These are phyloP conservation scores for Daboia siamensis DNA, from an alignment of 2,113 vertebrate species.

Conservation along the genomic window DNA sequence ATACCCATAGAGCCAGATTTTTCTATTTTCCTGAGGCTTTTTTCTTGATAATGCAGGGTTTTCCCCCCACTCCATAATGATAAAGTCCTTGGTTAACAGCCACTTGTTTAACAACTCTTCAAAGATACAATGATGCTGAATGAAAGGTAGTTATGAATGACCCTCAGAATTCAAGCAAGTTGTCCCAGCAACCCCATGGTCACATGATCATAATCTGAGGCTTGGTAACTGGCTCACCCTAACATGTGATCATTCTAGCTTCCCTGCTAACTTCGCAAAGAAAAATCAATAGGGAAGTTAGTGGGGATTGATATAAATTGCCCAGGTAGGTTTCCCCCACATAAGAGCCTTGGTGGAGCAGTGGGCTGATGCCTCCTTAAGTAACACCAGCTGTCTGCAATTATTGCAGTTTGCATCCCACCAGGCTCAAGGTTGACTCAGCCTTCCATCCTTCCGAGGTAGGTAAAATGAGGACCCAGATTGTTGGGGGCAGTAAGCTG, in stretches of 20 bases:
- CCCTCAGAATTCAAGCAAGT: no score
- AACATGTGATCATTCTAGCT: not conserved
- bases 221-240: not conserved
- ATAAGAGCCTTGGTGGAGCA: no score
- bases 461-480: no score
- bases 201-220: not conserved
- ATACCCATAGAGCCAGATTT: not conserved
- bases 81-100: not conserved
- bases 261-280: not conserved
- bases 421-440: no score
- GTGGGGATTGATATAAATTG: not conserved
- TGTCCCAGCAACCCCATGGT: not conserved
- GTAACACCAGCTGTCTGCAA: no score
- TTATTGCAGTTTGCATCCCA: no score
- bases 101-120: not conserved
- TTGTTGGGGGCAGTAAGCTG: no score
- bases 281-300: not conserved
- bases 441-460: no score
- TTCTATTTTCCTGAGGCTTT: not conserved
- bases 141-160: no score
- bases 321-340: not conserved
- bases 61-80: no score
- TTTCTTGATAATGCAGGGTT: not conserved
- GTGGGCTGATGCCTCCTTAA: no score
- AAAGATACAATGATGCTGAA: not conserved